A percentile compares a stretch with the other conserved stretches of the same genome.
Evolutionary conservation across 35 echinoderm and acorn worm genomes (phyloP).

Genomic region (Acanthaster planci): DNA sequence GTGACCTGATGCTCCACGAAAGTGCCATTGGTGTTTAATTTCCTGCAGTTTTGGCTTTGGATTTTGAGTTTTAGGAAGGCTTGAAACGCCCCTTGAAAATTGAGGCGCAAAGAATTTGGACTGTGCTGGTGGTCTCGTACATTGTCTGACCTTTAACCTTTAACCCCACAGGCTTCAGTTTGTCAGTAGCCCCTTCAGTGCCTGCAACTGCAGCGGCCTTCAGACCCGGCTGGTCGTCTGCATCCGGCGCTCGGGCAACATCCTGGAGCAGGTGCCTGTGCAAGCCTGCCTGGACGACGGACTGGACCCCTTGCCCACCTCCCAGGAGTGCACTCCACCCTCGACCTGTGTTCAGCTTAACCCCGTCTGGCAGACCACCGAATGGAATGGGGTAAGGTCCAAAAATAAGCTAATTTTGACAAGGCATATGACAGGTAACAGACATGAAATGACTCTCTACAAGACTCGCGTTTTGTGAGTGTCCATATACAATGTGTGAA

Average conservation of each 20-base stretch:
- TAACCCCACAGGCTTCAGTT: slow-evolving; percentile 52
- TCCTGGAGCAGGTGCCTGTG: background rate
- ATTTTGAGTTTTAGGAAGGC: too few relatives aligned
- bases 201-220: slow-evolving; percentile 65
- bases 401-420: background rate
- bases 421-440: too few relatives aligned
- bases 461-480: too few relatives aligned
- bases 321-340: slow-evolving; percentile 39
- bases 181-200: slow-evolving; percentile 37
- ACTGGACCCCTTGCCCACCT: background rate
- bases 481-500: too few relatives aligned
- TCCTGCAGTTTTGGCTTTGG: too few relatives aligned
- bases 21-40: too few relatives aligned
- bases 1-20: too few relatives aligned
- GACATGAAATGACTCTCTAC: too few relatives aligned
- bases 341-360: slow-evolving; percentile 20
- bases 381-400: slow-evolving; percentile 45
- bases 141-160: background rate
- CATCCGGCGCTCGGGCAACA: slow-evolving; percentile 26
- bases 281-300: slow-evolving; percentile 20
- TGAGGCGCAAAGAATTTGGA: too few relatives aligned
- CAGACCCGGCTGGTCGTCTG: slow-evolving; percentile 74
- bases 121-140: too few relatives aligned
- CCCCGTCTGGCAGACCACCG: slow-evolving; percentile 58
- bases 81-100: too few relatives aligned